Evolutionary conservation across 2,113 vertebrate genomes (phyloP).

Genomic region (Sialia sialis): DNA sequence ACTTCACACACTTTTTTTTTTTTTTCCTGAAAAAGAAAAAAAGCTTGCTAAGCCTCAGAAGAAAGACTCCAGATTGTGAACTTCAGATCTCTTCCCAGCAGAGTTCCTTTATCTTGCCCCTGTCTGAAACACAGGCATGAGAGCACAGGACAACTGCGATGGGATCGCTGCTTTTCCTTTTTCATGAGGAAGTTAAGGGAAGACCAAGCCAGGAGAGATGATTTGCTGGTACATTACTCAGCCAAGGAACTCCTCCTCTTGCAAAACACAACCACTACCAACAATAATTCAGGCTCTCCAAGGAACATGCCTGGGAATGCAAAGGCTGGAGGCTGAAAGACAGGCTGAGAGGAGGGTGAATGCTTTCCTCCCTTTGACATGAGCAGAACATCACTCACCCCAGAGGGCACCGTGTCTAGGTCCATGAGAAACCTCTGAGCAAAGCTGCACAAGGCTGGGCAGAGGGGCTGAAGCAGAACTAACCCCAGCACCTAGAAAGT

Average conservation of each 20-base stretch:
- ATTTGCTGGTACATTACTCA: conserved; percentile 7
- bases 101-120: not conserved
- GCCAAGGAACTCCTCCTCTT: not conserved
- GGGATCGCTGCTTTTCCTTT: not conserved
- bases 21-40: not conserved
- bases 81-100: not conserved
- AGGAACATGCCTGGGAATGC: not conserved
- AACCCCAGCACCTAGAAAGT: not conserved
- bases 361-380: not conserved
- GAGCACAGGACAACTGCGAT: not conserved
- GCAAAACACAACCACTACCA: conserved; percentile 46
- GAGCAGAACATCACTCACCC: not conserved
- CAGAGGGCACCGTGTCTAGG: not conserved
- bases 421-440: not conserved
- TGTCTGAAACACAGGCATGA: not conserved
- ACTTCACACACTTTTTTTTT: not conserved
- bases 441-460: not conserved
- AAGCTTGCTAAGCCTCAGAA: not conserved
- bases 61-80: not conserved
- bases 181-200: not conserved
- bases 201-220: not conserved
- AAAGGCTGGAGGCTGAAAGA: not conserved
- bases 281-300: conserved; percentile 1
- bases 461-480: fast-evolving
- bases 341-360: not conserved